These are phyloP conservation scores for Diglossa brunneiventris DNA, from an alignment of 2,113 vertebrate species.

Conservation along the genomic window DNA sequence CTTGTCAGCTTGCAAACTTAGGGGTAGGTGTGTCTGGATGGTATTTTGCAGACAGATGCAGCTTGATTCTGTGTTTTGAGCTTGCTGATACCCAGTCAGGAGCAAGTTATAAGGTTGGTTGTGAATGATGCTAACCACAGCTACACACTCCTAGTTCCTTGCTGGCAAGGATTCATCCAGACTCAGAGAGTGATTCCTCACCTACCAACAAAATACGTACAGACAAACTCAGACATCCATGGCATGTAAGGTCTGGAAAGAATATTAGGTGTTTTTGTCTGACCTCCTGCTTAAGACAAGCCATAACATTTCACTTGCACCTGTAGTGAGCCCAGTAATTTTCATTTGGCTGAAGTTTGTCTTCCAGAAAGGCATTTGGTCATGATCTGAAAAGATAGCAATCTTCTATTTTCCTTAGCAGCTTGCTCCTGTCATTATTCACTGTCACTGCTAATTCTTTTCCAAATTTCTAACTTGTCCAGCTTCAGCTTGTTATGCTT, in stretches of 20 bases:
- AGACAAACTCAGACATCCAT: background rate
- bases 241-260: background rate
- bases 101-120: background rate
- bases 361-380: constrained; percentile 22
- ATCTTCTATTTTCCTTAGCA: background rate
- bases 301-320: background rate
- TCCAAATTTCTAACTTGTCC: background rate
- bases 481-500: background rate
- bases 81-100: background rate
- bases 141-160: background rate
- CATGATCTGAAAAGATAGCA: constrained; percentile 20
- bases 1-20: background rate
- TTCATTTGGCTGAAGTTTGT: background rate
- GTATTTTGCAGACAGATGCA: background rate
- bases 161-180: background rate
- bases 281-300: constrained; percentile 8
- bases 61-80: background rate
- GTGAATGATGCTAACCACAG: background rate
- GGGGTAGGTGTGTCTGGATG: background rate
- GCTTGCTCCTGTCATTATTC: constrained; percentile 14
- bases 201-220: background rate
- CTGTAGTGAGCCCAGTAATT: constrained; percentile 2
- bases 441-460: constrained; percentile 7
- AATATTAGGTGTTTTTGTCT: constrained; percentile 34
- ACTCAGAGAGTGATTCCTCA: background rate